Evolutionary conservation across 1,140 invertebrate species (phyloP), one percentile per base, ranked within the genome.

Genomic region (Scaptomyza montana): DNA sequence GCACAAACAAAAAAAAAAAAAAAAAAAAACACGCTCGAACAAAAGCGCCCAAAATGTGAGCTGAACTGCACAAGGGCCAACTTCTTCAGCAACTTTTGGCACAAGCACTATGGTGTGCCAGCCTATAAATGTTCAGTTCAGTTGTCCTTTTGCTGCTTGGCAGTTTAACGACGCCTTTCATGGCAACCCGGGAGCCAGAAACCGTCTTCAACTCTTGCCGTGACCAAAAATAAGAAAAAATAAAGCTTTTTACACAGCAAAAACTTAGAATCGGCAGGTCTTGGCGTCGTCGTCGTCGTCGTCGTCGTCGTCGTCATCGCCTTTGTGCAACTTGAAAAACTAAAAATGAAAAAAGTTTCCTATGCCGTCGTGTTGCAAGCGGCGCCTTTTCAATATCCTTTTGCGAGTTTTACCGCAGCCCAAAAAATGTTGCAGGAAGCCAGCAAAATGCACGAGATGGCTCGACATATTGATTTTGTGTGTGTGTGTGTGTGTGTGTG

Each of bases 311-410:
- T 73, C 62, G 79, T 67, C 76, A 64, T 64, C 66, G 74, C 71
- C 79, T 89, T 87, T 87, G 79, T 89, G 84, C 79, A 87, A 87
- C 82, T 87, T 87, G 82, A 87, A 84, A 87, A 87, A 87, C 82
- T 87, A 89, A 87, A 85, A 87, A 89, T 87, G 82, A 87, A 87
- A 87, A 87, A 87, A 87, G 84, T 87, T 87, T 87, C 51, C 60
- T 65, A 54, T 71, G 68, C 59, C 64, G 43, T 71, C 67, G 73
- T 76, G 76, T 78, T 69, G 76, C 79, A 73, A 89, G 84, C 84
- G 77, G 79, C 82, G 84, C 82, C 82, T 82, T 87, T 87, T 87
- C 82, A 87, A 87, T 87, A 87, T 87, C 78, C 33, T 47, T 68
- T 59, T 61, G 51, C 70, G 74, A 69, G 72, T 53, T 51, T 60